Evolutionary conservation across 1,140 invertebrate genomes (phyloP), one percentile per base, ranked within the genome.

Genomic region (Phenacoccus solenopsis): DNA sequence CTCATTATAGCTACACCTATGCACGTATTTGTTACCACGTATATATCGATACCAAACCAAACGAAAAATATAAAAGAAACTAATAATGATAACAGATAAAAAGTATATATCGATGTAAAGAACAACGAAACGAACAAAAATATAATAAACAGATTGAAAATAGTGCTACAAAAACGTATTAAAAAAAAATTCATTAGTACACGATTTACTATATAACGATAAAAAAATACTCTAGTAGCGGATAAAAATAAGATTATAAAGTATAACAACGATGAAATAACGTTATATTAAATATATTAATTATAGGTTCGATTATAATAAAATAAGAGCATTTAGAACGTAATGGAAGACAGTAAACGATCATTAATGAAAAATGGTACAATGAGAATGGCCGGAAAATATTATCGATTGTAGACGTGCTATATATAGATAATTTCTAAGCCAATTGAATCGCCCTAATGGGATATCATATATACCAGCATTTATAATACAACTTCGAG

Each of bases 311-410:
- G 12, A 64, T 64, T 24, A 25, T 25, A 3, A 25, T 64, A 64
- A 64, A 25, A 64, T 25, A 64, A 64, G 59, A 64, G 59, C 59
- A 64, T 64, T 64, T 64, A 64, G 59, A 64, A 64, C 20, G 59
- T 64, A 64, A 64, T 64, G 59, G 59, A 64, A 64, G 59, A 64
- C 59, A 64, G 25, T 64, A 64, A 64, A 64, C 38, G 38, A 49
- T 49, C 38, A 49, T 49, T 49, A 49, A 49, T 49, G 38, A 49
- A 49, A 49, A 49, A 49, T 49, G 38, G 38, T 49, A 49, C 16
- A 49, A 49, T n/a, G 16, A 16, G 20, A 49, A 49, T 49, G 38
- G 38, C 38, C 38, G 38, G 38, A 49, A n/a, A 16, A 49, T 49
- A 16, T 3, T 32, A n/a, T 49, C n/a, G n/a, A n/a, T n/a, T n/a